Percentiles rank a stretch among this genome's conserved stretches.
phyloP scores from a whole-genome alignment of 2,888 invertebrate species.

The Galerucella nymphaeae region DNA sequence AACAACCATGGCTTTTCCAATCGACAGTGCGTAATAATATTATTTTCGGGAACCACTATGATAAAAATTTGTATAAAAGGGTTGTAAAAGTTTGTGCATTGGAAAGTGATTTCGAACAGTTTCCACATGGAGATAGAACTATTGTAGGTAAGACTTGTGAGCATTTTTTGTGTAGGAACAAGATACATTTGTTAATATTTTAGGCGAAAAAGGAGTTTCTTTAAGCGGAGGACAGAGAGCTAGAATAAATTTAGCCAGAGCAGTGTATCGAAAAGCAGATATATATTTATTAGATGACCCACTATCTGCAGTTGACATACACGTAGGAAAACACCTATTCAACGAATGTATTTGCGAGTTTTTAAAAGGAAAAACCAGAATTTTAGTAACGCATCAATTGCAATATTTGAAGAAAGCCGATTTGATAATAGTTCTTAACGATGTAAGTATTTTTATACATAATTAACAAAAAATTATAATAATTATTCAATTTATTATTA shows the following conservation, averaged over 20 bases:
- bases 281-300: conserved; percentile 91
- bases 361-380: conserved; percentile 73
- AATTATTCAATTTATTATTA: conserved; percentile 50
- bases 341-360: conserved; percentile 76
- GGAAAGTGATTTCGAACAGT: conserved; percentile 75
- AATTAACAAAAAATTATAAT: background rate
- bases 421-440: conserved; percentile 71
- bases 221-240: conserved; percentile 86
- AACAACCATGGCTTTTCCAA: conserved; percentile 86
- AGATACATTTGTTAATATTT: no score
- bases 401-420: conserved; percentile 72
- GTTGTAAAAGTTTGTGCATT: conserved; percentile 77
- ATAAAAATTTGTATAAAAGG: conserved; percentile 61
- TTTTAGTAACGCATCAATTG: conserved; percentile 79
- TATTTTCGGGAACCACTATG: conserved; percentile 71
- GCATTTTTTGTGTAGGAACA: no score
- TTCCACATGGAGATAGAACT: conserved; percentile 83
- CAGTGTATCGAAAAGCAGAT: conserved; percentile 83
- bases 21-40: conserved; percentile 92
- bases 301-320: conserved; percentile 86
- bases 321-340: conserved; percentile 86
- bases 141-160: conserved; percentile 69
- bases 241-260: conserved; percentile 85
- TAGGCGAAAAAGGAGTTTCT: conserved; percentile 73
- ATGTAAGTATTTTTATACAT: conserved; percentile 62